These are phyloP conservation scores for Hemitrygon akajei DNA, from an alignment of 2,797 vertebrate genomes.

Conservation along the genomic window DNA sequence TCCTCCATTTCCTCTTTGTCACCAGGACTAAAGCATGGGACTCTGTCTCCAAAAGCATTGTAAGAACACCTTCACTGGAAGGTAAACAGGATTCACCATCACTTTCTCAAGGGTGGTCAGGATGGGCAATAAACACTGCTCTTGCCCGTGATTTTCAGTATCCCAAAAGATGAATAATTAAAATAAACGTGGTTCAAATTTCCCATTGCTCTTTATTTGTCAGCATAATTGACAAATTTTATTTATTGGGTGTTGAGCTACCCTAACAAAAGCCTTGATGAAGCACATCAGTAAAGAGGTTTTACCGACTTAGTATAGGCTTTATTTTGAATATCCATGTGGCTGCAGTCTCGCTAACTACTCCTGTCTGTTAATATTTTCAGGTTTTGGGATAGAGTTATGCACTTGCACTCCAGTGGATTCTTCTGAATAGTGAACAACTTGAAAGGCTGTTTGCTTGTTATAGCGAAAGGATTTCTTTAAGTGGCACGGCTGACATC, in stretches of 20 bases:
- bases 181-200: not conserved
- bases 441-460: conserved; percentile 14
- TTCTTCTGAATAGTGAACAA: conserved; percentile 31
- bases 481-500: conserved; percentile 53
- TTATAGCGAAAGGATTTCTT: conserved; percentile 18
- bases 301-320: not conserved
- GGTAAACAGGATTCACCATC: too few relatives aligned
- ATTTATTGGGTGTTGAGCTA: not conserved
- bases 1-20: too few relatives aligned
- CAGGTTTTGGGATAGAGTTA: conserved; percentile 30
- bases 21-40: too few relatives aligned
- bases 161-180: too few relatives aligned
- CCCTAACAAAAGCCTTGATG: not conserved
- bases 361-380: not conserved
- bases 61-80: too few relatives aligned
- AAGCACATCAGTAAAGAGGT: not conserved
- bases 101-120: too few relatives aligned
- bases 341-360: not conserved
- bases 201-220: not conserved
- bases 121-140: too few relatives aligned
- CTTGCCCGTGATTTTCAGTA: too few relatives aligned
- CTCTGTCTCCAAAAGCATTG: too few relatives aligned
- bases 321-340: not conserved
- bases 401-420: conserved; percentile 20
- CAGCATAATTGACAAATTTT: not conserved